Percentiles rank a stretch among this genome's conserved stretches.
phyloP scores from a whole-genome alignment of 2,797 vertebrate genomes.

The Nyctalus aviator region DNA sequence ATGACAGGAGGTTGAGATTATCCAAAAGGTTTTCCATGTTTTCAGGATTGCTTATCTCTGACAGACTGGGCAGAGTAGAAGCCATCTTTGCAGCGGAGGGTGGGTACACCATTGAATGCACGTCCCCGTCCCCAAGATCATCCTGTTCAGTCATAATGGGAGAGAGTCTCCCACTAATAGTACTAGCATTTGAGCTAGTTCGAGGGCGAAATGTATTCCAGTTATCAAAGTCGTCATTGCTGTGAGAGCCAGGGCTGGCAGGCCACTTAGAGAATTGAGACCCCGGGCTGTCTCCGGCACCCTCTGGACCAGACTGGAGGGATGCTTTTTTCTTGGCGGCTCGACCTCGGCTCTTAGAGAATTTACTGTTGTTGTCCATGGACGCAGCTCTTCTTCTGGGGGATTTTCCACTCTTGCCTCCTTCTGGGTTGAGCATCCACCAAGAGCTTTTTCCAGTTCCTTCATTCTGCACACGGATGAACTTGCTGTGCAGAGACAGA shows the following conservation, averaged over 20 bases:
- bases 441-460: constrained; percentile 99
- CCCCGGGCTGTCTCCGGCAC: constrained; percentile 94
- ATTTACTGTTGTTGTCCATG: constrained; percentile 99
- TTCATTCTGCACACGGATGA: constrained; percentile 98
- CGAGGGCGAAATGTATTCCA: constrained; percentile 98
- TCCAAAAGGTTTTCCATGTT: constrained; percentile 99
- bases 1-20: constrained; percentile 98
- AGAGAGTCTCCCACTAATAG: constrained; percentile 96
- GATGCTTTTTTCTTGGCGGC: constrained; percentile 99
- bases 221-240: constrained; percentile 97
- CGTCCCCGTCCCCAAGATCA: constrained; percentile 94
- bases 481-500: constrained; percentile 98
- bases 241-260: constrained; percentile 98
- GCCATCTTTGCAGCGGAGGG: constrained; percentile 95
- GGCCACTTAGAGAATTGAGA: constrained; percentile 98
- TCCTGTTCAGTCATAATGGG: constrained; percentile 98
- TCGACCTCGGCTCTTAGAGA: constrained; percentile 96
- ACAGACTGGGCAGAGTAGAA: constrained; percentile 96
- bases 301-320: constrained; percentile 95
- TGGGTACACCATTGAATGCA: constrained; percentile 95
- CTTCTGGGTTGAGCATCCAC: constrained; percentile 99
- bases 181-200: constrained; percentile 98
- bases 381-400: constrained; percentile 96
- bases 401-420: constrained; percentile 98
- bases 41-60: constrained; percentile 97